phyloP scores from a whole-genome alignment of 1,140 invertebrate genomes.

The Drosophila lacertosa region DNA sequence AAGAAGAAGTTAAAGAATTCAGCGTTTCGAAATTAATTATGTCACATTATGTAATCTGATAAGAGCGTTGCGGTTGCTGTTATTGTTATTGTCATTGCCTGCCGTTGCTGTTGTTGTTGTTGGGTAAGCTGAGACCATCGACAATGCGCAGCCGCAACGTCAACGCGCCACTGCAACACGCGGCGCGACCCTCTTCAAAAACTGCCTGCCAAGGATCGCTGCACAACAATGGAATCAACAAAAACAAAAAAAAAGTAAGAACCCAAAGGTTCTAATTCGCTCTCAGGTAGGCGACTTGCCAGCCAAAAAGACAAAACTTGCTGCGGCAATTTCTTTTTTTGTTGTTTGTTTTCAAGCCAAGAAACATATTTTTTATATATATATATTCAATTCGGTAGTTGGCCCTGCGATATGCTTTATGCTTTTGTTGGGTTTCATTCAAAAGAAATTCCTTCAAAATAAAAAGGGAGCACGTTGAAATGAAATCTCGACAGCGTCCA shows the following conservation, averaged over 20 bases:
- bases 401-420: conserved; percentile 21
- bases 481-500: conserved; percentile 19
- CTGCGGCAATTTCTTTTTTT: conserved; percentile 35
- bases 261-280: conserved; percentile 31
- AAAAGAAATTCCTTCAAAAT: conserved; percentile 25
- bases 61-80: conserved; percentile 58
- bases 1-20: background rate
- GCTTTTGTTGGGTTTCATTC: conserved; percentile 50
- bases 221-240: conserved; percentile 1
- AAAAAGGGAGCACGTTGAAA: conserved; percentile 9
- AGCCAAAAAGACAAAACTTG: conserved; percentile 36
- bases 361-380: conserved; percentile 18
- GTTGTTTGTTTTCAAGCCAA: conserved; percentile 15
- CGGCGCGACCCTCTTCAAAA: conserved; percentile 56
- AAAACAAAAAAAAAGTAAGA: background rate
- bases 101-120: conserved; percentile 22
- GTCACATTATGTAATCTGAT: conserved; percentile 84
- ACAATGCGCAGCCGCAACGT: conserved; percentile 58
- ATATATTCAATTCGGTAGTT: conserved; percentile 35
- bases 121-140: conserved; percentile 28
- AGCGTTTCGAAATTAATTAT: conserved; percentile 77
- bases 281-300: conserved; percentile 32
- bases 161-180: conserved; percentile 57
- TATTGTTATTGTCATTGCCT: conserved; percentile 15
- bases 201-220: conserved; percentile 35